These are phyloP conservation scores for Pristionchus mayeri DNA, from an alignment of 2,888 invertebrate genomes.

Conservation along the genomic window DNA sequence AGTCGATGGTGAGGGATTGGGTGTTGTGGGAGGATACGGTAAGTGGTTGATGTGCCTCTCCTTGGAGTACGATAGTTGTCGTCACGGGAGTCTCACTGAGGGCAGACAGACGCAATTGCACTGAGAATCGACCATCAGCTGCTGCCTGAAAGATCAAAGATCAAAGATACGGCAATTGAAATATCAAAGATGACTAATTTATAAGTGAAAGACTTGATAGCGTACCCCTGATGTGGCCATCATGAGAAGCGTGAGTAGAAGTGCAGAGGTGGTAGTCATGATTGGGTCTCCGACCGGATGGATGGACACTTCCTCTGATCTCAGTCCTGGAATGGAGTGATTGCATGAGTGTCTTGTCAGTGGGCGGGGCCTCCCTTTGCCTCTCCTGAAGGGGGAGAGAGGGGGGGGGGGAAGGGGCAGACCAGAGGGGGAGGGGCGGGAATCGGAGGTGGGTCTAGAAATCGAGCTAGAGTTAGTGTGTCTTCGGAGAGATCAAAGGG, in stretches of 20 bases:
- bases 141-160: background rate
- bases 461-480: background rate
- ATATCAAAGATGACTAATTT: background rate
- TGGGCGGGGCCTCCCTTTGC: background rate
- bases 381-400: background rate
- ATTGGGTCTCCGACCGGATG: background rate
- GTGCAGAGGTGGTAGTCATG: background rate
- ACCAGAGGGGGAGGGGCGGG: background rate
- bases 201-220: background rate
- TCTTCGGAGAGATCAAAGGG: background rate
- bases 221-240: no score
- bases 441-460: background rate
- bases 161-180: background rate
- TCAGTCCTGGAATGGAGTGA: slow-evolving; percentile 25
- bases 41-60: background rate
- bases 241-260: background rate
- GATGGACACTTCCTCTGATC: background rate
- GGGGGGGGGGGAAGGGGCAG: background rate
- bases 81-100: background rate
- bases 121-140: background rate
- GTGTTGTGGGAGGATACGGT: background rate
- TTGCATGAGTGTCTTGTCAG: slow-evolving; percentile 35
- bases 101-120: background rate
- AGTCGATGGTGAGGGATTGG: background rate
- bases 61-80: background rate